Evolutionary conservation across 2,797 vertebrate species (phyloP).

Genomic region (Karalla daura): DNA sequence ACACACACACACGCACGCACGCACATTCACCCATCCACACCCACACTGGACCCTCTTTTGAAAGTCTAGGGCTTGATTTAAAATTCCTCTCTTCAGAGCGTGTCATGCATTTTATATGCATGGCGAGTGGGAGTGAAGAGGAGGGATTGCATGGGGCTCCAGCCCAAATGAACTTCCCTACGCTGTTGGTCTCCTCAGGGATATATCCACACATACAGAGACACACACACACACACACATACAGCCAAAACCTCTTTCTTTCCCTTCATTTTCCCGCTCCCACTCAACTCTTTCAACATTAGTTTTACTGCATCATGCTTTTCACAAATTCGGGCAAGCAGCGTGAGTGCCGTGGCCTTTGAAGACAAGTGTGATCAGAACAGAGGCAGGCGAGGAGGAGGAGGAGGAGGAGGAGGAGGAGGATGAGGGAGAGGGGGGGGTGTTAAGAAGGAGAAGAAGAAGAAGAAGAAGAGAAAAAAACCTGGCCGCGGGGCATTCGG

Average conservation of each 20-base stretch:
- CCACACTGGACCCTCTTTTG: constrained; percentile 79
- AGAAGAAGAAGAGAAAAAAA: constrained; percentile 55
- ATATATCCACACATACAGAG: constrained; percentile 36
- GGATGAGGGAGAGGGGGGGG: no score
- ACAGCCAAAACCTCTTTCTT: constrained; percentile 39
- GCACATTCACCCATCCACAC: constrained; percentile 59
- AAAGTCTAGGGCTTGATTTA: constrained; percentile 80
- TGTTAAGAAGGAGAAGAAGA: constrained; percentile 37
- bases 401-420: no score
- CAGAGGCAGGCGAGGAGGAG: constrained; percentile 68
- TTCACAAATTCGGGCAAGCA: constrained; percentile 76
- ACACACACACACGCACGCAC: constrained; percentile 34
- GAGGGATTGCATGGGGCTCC: constrained; percentile 53
- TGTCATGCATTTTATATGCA: constrained; percentile 85
- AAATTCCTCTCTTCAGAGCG: constrained; percentile 82
- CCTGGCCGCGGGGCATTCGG: constrained; percentile 76
- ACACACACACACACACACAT: constrained; percentile 14
- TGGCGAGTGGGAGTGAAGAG: constrained; percentile 62
- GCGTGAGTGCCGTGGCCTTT: constrained; percentile 68
- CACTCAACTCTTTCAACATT: constrained; percentile 78
- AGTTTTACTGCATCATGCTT: constrained; percentile 82
- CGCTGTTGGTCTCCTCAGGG: constrained; percentile 67
- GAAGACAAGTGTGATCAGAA: constrained; percentile 82
- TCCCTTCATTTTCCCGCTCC: constrained; percentile 68
- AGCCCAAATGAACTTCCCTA: constrained; percentile 78